Percentiles rank a stretch among this genome's conserved stretches.
Evolutionary conservation across 2,113 vertebrate genomes (phyloP).

Genomic region (Notarius quadriscutis): DNA sequence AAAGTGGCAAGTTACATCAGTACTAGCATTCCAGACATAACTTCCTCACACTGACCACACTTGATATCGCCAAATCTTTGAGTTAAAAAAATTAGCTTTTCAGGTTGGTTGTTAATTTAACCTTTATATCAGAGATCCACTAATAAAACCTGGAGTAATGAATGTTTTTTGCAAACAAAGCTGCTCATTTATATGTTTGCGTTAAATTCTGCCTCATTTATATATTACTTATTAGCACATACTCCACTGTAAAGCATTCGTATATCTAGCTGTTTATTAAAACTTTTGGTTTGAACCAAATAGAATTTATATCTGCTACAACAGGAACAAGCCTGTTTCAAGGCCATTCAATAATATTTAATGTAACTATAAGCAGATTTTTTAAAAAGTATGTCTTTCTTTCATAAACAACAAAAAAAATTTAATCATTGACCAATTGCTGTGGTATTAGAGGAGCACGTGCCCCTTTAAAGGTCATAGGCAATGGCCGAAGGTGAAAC

Average conservation of each 20-base stretch:
- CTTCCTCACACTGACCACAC: too few species aligned
- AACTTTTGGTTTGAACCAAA: neutral
- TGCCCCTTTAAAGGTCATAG: too few species aligned
- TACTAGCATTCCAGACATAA: slow-evolving; percentile 14
- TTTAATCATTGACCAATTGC: neutral
- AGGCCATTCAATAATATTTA: neutral
- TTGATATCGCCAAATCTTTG: neutral
- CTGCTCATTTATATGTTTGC: neutral
- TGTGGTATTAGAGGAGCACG: neutral
- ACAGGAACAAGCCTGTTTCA: neutral
- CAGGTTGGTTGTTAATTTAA: neutral
- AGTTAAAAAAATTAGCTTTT: neutral
- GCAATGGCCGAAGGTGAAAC: too few species aligned
- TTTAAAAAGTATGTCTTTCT: neutral
- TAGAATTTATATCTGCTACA: neutral
- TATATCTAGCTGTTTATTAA: neutral
- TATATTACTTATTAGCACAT: neutral
- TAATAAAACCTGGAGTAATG: neutral
- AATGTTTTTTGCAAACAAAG: neutral
- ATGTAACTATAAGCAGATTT: neutral
- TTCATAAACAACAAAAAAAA: neutral
- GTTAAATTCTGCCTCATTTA: neutral
- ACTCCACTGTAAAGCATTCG: neutral
- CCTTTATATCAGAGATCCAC: neutral
- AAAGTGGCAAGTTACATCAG: slow-evolving; percentile 21